These are phyloP conservation scores for Poecilia latipinna DNA, from an alignment of 2,113 vertebrate species.

Conservation along the genomic window DNA sequence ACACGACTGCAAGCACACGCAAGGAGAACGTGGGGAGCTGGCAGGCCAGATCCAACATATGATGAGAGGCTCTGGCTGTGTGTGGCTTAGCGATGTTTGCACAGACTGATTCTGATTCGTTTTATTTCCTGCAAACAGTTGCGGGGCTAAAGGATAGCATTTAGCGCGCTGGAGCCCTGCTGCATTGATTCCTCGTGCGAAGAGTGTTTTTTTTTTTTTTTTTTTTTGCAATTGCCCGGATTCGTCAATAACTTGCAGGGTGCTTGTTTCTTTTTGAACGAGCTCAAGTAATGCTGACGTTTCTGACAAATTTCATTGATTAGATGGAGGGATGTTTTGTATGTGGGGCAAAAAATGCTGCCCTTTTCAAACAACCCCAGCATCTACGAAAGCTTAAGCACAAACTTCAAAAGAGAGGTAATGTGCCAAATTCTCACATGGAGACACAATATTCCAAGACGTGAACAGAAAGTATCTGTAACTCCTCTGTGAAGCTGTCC, in stretches of 20 bases:
- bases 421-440: neutral
- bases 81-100: neutral
- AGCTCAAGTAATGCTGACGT: constrained; percentile 17
- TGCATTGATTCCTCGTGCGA: constrained; percentile 9
- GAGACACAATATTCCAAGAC: neutral
- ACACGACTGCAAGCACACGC: neutral
- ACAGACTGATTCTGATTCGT: constrained; percentile 8
- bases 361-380: neutral
- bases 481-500: no score
- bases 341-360: neutral
- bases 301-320: constrained; percentile 38
- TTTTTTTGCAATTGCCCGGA: constrained; percentile 6
- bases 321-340: constrained; percentile 12
- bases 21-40: neutral
- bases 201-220: constrained; percentile 5
- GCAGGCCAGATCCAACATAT: neutral
- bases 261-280: constrained; percentile 2
- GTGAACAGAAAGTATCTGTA: neutral
- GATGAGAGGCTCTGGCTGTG: neutral
- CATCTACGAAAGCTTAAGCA: neutral
- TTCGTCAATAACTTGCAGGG: constrained; percentile 10
- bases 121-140: constrained; percentile 15
- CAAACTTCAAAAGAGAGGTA: neutral
- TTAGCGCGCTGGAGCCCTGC: constrained; percentile 6
- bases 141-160: constrained; percentile 1